A percentile compares a stretch with the other conserved stretches of the same genome.
Evolutionary conservation across 2,113 vertebrate species (phyloP).

Genomic region (Podocnemis expansa): DNA sequence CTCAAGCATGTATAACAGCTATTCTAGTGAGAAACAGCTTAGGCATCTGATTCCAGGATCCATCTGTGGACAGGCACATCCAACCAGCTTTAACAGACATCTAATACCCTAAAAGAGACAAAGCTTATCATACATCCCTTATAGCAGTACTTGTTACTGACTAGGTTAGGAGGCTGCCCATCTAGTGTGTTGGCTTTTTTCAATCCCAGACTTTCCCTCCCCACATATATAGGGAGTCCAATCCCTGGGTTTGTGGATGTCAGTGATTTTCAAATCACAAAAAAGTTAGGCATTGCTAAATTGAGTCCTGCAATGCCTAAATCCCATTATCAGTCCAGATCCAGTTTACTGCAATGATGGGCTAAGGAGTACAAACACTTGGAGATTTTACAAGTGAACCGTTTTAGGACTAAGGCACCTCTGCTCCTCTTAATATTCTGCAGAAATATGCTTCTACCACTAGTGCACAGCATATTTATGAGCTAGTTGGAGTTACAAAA

Average conservation of each 20-base stretch:
- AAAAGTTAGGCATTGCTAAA: neutral
- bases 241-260: neutral
- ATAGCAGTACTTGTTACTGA: neutral
- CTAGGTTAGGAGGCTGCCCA: neutral
- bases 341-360: neutral
- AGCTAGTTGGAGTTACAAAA: neutral
- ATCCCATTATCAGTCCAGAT: no score
- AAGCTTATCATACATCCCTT: neutral
- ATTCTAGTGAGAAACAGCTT: no score
- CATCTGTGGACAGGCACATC: neutral
- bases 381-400: neutral
- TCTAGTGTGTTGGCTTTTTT: neutral
- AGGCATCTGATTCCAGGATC: neutral
- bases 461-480: neutral
- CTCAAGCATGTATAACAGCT: neutral
- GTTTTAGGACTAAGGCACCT: fast-evolving
- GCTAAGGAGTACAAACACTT: neutral
- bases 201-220: neutral
- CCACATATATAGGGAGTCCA: neutral
- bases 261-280: neutral
- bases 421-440: neutral
- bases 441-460: neutral
- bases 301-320: no score
- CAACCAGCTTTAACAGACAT: neutral
- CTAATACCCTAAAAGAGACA: neutral